These are phyloP conservation scores for Scaptomyza tumidula DNA, from an alignment of 2,888 invertebrate genomes.

Conservation along the genomic window DNA sequence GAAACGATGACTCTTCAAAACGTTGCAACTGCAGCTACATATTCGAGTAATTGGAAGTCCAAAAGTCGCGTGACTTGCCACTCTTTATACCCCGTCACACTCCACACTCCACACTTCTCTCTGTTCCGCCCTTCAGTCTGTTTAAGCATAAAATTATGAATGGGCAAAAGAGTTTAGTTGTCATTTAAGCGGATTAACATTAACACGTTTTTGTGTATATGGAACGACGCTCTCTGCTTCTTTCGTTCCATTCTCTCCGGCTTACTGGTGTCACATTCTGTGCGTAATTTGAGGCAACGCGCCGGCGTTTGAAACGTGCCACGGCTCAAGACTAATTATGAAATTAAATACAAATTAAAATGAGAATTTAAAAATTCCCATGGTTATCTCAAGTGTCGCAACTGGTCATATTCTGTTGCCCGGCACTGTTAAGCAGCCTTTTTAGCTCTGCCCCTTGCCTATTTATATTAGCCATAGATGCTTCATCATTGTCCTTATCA, in stretches of 20 bases:
- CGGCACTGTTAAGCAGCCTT: conserved; percentile 1
- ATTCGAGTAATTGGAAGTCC: conserved; percentile 52
- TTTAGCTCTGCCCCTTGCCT: background rate
- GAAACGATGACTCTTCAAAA: conserved; percentile 41
- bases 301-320: conserved; percentile 52
- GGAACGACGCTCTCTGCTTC: conserved; percentile 2
- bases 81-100: conserved; percentile 4
- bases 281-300: conserved; percentile 52
- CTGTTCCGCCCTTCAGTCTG: conserved; percentile 6
- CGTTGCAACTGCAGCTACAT: conserved; percentile 22
- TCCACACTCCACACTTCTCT: background rate
- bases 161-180: conserved; percentile 46
- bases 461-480: background rate
- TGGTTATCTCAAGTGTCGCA: conserved; percentile 14
- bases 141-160: conserved; percentile 63
- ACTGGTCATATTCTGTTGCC: conserved; percentile 34
- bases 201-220: conserved; percentile 43
- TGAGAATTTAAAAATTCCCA: conserved; percentile 45
- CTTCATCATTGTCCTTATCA: conserved; percentile 42
- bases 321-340: conserved; percentile 69
- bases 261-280: conserved; percentile 51
- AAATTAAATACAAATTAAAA: conserved; percentile 75
- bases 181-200: conserved; percentile 65
- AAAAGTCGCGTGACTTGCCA: conserved; percentile 50
- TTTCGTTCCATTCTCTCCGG: background rate